Percentiles rank a stretch among this genome's conserved stretches.
These are phyloP conservation scores for Caenorhabditis sp. DNA, from an alignment of 2,888 invertebrate species.

Conservation along the genomic window DNA sequence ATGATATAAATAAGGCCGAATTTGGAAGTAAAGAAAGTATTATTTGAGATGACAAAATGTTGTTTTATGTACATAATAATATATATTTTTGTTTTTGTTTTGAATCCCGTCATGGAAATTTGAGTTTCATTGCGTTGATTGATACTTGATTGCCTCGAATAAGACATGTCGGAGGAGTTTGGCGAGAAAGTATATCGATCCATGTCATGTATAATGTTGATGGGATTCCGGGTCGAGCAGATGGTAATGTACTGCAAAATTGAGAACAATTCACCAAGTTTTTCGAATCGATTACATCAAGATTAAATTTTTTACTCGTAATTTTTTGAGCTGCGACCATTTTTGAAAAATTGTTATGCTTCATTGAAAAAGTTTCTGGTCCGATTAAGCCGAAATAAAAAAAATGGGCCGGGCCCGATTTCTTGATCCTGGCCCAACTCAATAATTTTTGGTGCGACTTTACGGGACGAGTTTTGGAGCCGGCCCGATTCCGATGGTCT, in stretches of 20 bases:
- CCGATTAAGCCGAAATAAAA: no score
- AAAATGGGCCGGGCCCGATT: no score
- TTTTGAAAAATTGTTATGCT: no score
- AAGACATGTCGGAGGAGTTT: slow-evolving; percentile 26
- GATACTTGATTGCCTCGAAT: slow-evolving; percentile 41
- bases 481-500: no score
- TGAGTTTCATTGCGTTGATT: slow-evolving; percentile 21
- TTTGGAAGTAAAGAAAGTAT: slow-evolving; percentile 56
- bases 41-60: slow-evolving; percentile 12
- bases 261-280: no score
- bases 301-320: no score
- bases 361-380: no score
- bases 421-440: no score
- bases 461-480: no score
- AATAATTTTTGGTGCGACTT: no score
- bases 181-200: slow-evolving; percentile 34
- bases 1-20: slow-evolving; percentile 40
- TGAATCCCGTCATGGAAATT: slow-evolving; percentile 21
- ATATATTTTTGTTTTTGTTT: background rate
- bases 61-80: background rate
- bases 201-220: slow-evolving; percentile 34
- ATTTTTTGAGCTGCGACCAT: no score
- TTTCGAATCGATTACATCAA: no score
- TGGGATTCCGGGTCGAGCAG: slow-evolving; percentile 36
- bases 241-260: slow-evolving; percentile 32